Conservation (phyloP, 2,113 vertebrate genomes). For the Engystomops pustulosus region DNA sequence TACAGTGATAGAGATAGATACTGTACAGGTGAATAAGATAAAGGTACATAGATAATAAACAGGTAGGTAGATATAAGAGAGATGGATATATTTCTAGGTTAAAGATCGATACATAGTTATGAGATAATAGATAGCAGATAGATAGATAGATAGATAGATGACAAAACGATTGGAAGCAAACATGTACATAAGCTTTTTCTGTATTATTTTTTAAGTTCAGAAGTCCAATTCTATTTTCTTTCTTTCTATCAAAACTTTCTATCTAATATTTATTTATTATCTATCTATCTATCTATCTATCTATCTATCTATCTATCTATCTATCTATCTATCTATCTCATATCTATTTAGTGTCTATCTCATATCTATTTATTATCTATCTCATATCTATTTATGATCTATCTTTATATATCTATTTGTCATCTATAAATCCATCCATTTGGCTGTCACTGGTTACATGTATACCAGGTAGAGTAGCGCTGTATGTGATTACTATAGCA, state of each 20-base stretch:
- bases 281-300: no score
- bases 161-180: no score
- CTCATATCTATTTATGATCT: slow-evolving; percentile 21
- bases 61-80: background rate
- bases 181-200: no score
- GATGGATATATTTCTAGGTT: background rate
- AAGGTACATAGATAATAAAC: background rate
- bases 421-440: background rate
- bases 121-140: no score
- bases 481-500: no score
- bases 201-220: no score
- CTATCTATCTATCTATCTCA: background rate
- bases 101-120: background rate
- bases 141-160: background rate
- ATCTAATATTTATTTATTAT: no score
- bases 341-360: background rate
- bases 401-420: background rate
- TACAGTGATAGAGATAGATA: background rate
- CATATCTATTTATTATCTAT: slow-evolving; percentile 7
- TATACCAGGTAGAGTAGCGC: no score
- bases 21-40: background rate
- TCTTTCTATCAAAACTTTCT: no score
- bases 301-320: no score
- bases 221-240: no score
- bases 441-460: no score